Percentiles rank a stretch among this genome's conserved stretches.
phyloP scores from a whole-genome alignment of 2,113 vertebrate species.

The Pao palembangensis region DNA sequence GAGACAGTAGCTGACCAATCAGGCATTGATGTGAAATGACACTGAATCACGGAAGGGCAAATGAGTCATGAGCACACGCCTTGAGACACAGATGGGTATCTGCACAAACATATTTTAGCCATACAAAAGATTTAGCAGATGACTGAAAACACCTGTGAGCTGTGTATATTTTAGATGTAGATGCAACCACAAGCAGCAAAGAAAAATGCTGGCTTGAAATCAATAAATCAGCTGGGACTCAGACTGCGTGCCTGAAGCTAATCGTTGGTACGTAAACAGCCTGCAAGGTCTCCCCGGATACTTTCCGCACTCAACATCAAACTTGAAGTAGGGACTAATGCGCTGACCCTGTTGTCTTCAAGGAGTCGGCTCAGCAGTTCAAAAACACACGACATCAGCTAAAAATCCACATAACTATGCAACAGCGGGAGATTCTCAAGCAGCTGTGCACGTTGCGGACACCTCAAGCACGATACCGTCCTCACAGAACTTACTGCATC shows the following conservation, averaged over 20 bases:
- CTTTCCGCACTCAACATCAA: conserved; percentile 44
- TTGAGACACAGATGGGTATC: conserved; percentile 14
- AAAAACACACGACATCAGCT: conserved; percentile 55
- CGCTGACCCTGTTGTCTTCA: conserved; percentile 51
- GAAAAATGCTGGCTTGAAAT: not conserved
- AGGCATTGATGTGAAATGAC: conserved; percentile 44
- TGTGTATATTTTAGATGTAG: conserved; percentile 6
- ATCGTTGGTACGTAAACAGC: conserved; percentile 16
- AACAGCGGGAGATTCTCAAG: conserved; percentile 39
- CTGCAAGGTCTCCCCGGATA: conserved; percentile 27
- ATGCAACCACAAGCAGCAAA: not conserved
- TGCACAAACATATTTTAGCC: not conserved
- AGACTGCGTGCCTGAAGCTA: conserved; percentile 4
- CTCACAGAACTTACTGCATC: conserved; percentile 1
- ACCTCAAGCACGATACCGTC: not conserved
- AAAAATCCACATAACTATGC: conserved; percentile 40
- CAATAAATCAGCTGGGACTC: not conserved
- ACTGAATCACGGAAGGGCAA: conserved; percentile 35
- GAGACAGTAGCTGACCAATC: conserved; percentile 41
- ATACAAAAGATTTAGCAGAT: not conserved
- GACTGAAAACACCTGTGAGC: not conserved
- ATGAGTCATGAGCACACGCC: conserved; percentile 17
- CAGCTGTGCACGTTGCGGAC: conserved; percentile 9
- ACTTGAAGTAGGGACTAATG: conserved; percentile 49
- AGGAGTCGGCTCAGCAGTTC: conserved; percentile 61